A percentile compares a stretch with the other conserved stretches of the same genome.
Evolutionary conservation across 2,797 vertebrate genomes (phyloP).

Genomic region (Manis javanica): DNA sequence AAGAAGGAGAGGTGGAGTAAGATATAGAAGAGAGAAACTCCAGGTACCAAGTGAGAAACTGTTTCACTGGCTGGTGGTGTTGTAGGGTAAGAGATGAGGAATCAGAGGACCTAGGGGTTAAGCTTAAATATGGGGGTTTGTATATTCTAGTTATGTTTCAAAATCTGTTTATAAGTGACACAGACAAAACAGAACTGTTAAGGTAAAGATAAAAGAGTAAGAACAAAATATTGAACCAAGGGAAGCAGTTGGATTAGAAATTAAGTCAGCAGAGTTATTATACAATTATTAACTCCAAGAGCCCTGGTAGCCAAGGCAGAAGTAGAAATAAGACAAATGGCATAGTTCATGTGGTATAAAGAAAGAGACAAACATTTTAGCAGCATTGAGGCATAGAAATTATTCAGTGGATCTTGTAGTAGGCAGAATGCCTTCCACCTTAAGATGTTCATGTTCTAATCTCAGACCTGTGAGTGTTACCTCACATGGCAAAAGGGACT

Average conservation of each 20-base stretch:
- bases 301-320: neutral
- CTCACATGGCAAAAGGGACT: neutral
- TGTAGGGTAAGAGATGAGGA: slow-evolving; percentile 43
- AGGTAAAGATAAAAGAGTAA: slow-evolving; percentile 36
- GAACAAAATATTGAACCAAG: slow-evolving; percentile 38
- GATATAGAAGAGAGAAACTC: slow-evolving; percentile 24
- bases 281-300: neutral
- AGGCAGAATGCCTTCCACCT: neutral
- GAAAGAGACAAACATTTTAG: neutral
- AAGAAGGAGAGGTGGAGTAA: neutral
- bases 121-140: slow-evolving; percentile 20
- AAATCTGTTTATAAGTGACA: slow-evolving; percentile 54
- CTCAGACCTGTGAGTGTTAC: neutral
- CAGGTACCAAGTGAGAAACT: slow-evolving; percentile 44
- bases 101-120: slow-evolving; percentile 3
- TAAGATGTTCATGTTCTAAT: neutral
- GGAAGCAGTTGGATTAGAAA: slow-evolving; percentile 14
- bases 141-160: slow-evolving; percentile 46
- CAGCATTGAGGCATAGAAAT: neutral
- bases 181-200: slow-evolving; percentile 38
- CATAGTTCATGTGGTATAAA: neutral
- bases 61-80: neutral
- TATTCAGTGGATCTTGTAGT: neutral
- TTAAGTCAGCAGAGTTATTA: slow-evolving; percentile 8
- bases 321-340: slow-evolving; percentile 19